phyloP scores from a whole-genome alignment of 2,797 vertebrate species.

The Sebastes glaucus region DNA sequence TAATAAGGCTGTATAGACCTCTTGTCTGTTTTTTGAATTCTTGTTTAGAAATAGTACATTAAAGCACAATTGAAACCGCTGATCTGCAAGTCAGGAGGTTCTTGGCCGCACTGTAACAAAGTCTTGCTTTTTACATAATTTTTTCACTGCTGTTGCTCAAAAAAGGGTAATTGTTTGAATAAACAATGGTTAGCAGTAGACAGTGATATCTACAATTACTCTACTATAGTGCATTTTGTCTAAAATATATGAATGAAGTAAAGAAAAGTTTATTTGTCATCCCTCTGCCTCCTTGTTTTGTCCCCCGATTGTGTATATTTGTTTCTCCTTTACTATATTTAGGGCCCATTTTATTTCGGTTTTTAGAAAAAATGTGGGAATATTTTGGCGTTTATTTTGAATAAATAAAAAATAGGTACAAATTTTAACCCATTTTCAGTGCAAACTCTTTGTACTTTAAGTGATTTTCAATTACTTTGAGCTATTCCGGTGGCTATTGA shows the following conservation, averaged over 20 bases:
- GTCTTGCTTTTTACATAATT: background rate
- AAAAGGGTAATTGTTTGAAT: background rate
- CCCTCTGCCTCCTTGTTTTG: background rate
- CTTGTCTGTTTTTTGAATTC: conserved; percentile 38
- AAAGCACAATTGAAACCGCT: conserved; percentile 8
- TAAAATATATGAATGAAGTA: background rate
- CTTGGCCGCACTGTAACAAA: background rate
- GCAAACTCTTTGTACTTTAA: background rate
- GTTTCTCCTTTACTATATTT: background rate
- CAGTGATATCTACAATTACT: background rate
- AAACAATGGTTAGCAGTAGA: background rate
- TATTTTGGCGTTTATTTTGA: background rate
- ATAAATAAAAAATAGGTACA: background rate
- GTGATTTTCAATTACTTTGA: background rate
- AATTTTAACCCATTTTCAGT: no score
- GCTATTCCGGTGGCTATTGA: background rate
- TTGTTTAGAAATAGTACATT: conserved; percentile 15
- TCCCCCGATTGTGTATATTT: background rate
- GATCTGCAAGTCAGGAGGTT: background rate
- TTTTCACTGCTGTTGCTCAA: background rate
- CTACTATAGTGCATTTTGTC: no score
- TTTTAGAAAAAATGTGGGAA: background rate
- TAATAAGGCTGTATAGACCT: conserved; percentile 48
- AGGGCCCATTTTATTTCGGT: no score
- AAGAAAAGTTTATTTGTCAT: background rate